phyloP scores from a whole-genome alignment of 1,140 invertebrate genomes.

The Drosophila kepulauana region DNA sequence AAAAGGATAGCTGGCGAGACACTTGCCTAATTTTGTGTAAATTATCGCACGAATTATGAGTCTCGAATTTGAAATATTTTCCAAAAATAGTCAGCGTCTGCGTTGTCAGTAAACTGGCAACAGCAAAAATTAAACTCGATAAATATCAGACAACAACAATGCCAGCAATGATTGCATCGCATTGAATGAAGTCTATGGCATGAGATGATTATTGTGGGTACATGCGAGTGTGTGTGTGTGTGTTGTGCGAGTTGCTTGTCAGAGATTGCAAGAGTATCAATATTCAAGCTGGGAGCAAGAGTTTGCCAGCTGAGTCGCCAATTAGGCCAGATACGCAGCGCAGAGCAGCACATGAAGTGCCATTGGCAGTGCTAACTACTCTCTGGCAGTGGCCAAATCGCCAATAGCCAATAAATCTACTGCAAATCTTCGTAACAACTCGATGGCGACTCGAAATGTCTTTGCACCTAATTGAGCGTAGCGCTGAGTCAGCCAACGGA shows the following conservation, averaged over 20 bases:
- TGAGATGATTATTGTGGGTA: conserved; percentile 15
- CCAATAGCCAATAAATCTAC: conserved; percentile 73
- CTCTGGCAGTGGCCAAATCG: conserved; percentile 45
- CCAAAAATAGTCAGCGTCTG: conserved; percentile 70
- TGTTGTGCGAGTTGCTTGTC: conserved; percentile 31
- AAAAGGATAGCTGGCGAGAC: conserved; percentile 76
- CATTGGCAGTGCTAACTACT: conserved; percentile 32
- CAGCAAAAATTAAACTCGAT: conserved; percentile 65
- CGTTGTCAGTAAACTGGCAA: conserved; percentile 16
- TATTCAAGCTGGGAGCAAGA: conserved; percentile 59
- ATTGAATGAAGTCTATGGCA: conserved; percentile 3
- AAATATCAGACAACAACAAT: conserved; percentile 61
- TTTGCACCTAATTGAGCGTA: conserved; percentile 79
- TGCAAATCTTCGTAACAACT: conserved; percentile 64
- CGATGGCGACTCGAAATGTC: conserved; percentile 58
- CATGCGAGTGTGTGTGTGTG: conserved; percentile 10
- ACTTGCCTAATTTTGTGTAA: conserved; percentile 83
- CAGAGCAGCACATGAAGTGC: conserved; percentile 13
- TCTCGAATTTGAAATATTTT: conserved; percentile 78
- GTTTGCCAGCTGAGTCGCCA: conserved; percentile 43
- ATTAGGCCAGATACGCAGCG: conserved; percentile 71
- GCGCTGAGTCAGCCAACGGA: conserved; percentile 59
- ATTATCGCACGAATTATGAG: conserved; percentile 82
- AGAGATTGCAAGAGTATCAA: conserved; percentile 56
- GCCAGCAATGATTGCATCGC: conserved; percentile 15